phyloP scores from a whole-genome alignment of 2,113 vertebrate genomes.

The Callocephalon fimbriatum region DNA sequence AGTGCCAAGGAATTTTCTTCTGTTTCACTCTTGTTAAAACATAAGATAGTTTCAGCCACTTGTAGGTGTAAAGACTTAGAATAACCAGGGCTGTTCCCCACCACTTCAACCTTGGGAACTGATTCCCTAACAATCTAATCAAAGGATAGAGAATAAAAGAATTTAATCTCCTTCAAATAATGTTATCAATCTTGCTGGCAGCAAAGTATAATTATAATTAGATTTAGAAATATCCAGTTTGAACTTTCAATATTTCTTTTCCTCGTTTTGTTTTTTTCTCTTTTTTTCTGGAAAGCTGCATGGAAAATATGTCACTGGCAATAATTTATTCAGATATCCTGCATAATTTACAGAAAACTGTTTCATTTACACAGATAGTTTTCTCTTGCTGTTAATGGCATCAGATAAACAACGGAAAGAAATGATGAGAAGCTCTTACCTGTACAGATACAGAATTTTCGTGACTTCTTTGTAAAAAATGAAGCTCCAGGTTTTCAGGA shows the following conservation, averaged over 20 bases:
- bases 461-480: background rate
- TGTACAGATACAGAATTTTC: background rate
- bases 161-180: background rate
- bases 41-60: too few species aligned
- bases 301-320: background rate
- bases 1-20: background rate
- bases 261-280: background rate
- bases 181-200: background rate
- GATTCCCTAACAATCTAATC: background rate
- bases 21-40: background rate
- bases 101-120: accelerated
- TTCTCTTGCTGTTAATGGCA: background rate
- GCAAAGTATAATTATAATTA: background rate
- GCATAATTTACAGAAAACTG: background rate
- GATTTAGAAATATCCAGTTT: background rate
- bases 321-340: background rate
- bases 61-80: background rate
- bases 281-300: background rate
- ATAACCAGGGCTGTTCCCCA: background rate
- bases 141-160: background rate
- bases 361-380: background rate
- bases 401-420: background rate
- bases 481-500: background rate
- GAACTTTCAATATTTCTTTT: background rate
- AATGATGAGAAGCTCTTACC: background rate